Conservation (phyloP, 2,797 vertebrate genomes). For the Acanthurus lineatus region DNA sequence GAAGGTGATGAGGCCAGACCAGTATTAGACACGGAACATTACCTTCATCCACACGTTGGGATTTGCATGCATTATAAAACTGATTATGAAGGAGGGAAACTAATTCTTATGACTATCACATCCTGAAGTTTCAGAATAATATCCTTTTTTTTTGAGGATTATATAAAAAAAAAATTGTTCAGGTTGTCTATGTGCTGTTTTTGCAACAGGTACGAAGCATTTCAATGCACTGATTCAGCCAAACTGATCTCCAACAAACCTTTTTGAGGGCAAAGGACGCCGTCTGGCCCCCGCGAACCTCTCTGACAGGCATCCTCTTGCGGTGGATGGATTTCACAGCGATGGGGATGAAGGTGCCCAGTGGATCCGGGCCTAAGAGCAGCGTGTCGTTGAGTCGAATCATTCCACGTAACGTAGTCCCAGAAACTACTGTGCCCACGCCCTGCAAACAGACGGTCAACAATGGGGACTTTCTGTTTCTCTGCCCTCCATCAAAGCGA, state of each 20-base stretch:
- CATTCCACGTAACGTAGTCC: conserved; percentile 94
- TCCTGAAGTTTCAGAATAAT: conserved; percentile 21
- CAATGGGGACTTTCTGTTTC: not conserved
- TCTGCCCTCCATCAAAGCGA: no score
- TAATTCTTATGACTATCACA: conserved; percentile 28
- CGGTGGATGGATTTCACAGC: conserved; percentile 98
- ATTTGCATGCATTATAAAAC: conserved; percentile 48
- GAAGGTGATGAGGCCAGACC: conserved; percentile 17
- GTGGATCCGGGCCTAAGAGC: conserved; percentile 94
- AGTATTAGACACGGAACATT: conserved; percentile 16
- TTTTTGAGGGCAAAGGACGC: conserved; percentile 98
- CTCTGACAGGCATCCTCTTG: conserved; percentile 97
- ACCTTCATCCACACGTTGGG: conserved; percentile 14
- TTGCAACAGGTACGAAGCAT: not conserved
- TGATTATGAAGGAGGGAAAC: conserved; percentile 33
- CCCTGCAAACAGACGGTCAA: conserved; percentile 82
- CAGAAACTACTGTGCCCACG: conserved; percentile 97
- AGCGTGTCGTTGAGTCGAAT: conserved; percentile 96
- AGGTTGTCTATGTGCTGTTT: not conserved
- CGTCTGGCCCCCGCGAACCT: conserved; percentile 96
- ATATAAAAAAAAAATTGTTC: no score
- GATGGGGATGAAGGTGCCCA: conserved; percentile 95
- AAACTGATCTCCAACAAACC: conserved; percentile 75
- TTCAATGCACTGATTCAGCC: not conserved
- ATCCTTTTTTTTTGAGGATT: not conserved